Conservation (phyloP, 2,113 vertebrate genomes). For the Anhinga rufa region DNA sequence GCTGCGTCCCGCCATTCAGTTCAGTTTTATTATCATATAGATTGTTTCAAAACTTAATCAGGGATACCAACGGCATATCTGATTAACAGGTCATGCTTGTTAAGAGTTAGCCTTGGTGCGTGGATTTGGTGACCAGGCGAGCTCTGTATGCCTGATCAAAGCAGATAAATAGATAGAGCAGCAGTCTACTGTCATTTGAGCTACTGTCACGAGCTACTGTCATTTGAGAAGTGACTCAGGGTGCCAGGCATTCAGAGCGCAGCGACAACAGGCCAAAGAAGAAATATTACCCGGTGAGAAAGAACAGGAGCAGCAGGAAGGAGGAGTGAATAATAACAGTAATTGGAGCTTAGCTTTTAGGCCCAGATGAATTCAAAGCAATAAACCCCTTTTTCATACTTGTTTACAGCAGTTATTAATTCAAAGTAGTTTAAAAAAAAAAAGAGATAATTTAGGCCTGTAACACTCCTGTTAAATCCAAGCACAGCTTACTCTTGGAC, state of each 20-base stretch:
- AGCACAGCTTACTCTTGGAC: background rate
- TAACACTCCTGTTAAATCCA: background rate
- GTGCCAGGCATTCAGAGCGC: background rate
- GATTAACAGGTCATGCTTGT: background rate
- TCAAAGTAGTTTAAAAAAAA: background rate
- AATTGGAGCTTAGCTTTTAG: background rate
- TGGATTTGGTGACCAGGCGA: background rate
- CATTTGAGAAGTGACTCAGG: background rate
- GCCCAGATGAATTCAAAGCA: background rate
- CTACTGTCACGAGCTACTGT: fast-evolving
- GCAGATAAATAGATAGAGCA: background rate
- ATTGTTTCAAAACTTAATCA: background rate
- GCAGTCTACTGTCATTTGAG: background rate
- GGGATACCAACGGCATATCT: background rate
- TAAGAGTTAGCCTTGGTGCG: background rate
- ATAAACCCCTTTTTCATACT: background rate
- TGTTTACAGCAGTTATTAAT: background rate
- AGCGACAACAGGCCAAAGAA: background rate
- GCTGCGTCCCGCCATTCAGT: background rate
- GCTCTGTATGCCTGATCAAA: background rate
- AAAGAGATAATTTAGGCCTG: background rate
- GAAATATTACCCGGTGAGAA: background rate
- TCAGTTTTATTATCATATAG: background rate
- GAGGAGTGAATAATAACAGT: background rate
- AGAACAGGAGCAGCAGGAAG: background rate